Evolutionary conservation across 1,140 invertebrate genomes (phyloP), one percentile per base, ranked within the genome.

Genomic region (Diabrotica virgifera): DNA sequence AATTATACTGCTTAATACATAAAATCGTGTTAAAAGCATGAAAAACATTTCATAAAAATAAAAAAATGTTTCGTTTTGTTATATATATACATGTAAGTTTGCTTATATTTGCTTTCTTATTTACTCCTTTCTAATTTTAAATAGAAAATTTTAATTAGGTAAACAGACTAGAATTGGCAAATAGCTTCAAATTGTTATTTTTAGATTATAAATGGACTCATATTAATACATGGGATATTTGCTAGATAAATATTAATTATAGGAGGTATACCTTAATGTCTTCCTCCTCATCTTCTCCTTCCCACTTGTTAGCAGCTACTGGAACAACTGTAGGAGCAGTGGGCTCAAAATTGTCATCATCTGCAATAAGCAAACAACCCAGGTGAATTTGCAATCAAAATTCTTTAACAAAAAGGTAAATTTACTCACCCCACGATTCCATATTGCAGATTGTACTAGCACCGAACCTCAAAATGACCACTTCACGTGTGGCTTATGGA

Each of bases 231-330:
- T 24, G 4, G 4, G 1, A 24, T 24, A 24, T 24, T 24, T 24
- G 4, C 24, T 24, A 24, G 24, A 24, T 24, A 24, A 1, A 24
- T 24, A 4, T 24, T n/a, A 13, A 53, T 13, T 13, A 10, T 53
- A n/a, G 14, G 12, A 53, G 9, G 8, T n/a, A 13, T 71, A 94
- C 92, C 86, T 94, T 93, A 66, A 94, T 89, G 66, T 90, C 88
- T 62, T 92, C 90, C 64, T 91, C 90, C 72, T 92, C 91, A 77
- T 95, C 93, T 78, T 95, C 92, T 60, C 91, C 92, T 78, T 91
- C 90, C 92, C 92, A 94, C 85, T 90, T 92, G 79, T 92, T 90
- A n/a, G 70, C 8, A 35, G 37, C 40, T 5, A 66, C 38, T 35
- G 53, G 54, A 53, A 60, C 55, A 59, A 66, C 50, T 10, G 63